These are phyloP conservation scores for Aleiodes leptofemur DNA, from an alignment of 2,888 invertebrate genomes.

Conservation along the genomic window DNA sequence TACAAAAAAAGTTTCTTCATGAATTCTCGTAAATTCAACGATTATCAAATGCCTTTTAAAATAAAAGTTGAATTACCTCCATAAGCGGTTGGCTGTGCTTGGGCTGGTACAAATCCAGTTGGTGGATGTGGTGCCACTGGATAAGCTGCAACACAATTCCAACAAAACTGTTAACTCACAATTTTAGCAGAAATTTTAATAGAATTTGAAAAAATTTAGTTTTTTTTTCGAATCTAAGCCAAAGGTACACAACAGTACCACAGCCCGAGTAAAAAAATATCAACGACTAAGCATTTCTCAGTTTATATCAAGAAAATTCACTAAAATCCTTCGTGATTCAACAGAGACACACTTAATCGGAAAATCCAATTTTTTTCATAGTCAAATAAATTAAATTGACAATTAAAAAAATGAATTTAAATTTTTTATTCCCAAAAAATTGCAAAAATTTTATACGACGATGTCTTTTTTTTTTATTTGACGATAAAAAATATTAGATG, in stretches of 20 bases:
- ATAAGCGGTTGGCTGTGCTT: conserved; percentile 72
- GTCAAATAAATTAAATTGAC: conserved; percentile 3
- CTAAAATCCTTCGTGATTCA: conserved; percentile 10
- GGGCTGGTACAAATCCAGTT: conserved; percentile 73
- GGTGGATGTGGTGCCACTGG: conserved; percentile 74
- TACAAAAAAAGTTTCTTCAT: no score
- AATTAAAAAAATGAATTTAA: neutral
- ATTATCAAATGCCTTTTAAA: neutral
- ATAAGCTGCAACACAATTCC: conserved; percentile 73
- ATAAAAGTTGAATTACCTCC: conserved; percentile 63
- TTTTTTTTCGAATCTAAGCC: conserved; percentile 61
- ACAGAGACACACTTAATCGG: conserved; percentile 31
- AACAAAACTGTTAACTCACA: conserved; percentile 56
- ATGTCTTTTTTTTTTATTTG: conserved; percentile 33
- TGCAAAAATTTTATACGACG: neutral
- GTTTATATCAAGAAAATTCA: conserved; percentile 2
- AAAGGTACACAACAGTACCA: conserved; percentile 72
- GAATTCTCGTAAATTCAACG: neutral
- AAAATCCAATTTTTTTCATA: conserved; percentile 31
- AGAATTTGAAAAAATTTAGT: conserved; percentile 38
- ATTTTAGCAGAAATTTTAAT: conserved; percentile 35
- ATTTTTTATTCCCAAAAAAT: neutral
- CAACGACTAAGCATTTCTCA: neutral
- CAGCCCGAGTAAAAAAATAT: conserved; percentile 56
- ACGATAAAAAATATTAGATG: conserved; percentile 52